Conservation (phyloP, 1,140 invertebrate genomes). For the Mylabris phalerata region DNA sequence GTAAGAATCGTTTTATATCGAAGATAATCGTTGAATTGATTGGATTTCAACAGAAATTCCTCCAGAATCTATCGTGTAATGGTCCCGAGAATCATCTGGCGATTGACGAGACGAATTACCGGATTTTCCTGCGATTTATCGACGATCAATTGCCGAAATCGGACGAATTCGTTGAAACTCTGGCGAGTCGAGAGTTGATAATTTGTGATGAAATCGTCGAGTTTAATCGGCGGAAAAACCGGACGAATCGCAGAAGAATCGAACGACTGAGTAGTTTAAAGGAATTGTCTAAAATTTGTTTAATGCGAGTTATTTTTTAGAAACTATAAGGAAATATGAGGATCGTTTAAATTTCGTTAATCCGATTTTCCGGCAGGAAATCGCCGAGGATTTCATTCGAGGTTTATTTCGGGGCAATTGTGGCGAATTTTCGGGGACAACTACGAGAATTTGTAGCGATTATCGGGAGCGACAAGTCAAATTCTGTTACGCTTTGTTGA, state of each 20-base stretch:
- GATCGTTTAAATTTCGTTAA: neutral
- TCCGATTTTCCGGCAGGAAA: constrained; percentile 18
- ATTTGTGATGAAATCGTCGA: constrained; percentile 2
- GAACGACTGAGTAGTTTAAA: constrained; percentile 8
- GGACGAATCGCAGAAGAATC: constrained; percentile 1
- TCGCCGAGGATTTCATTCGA: constrained; percentile 16
- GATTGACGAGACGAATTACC: constrained; percentile 3
- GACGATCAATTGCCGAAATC: constrained; percentile 1
- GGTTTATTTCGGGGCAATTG: constrained; percentile 4
- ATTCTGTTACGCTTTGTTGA: constrained; percentile 17
- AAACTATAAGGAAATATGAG: constrained; percentile 17
- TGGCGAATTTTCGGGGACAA: neutral
- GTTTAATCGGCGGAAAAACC: constrained; percentile 19
- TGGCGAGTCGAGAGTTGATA: neutral
- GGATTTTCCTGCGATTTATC: constrained; percentile 6
- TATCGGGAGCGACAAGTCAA: constrained; percentile 20
- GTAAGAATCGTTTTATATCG: constrained; percentile 5
- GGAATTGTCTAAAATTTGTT: neutral
- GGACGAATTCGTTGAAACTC: neutral
- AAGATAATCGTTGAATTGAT: neutral
- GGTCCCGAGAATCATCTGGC: neutral
- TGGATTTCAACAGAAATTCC: constrained; percentile 18
- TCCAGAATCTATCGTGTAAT: constrained; percentile 6
- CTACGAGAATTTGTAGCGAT: neutral
- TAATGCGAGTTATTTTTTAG: constrained; percentile 4